Percentiles rank a stretch among this genome's conserved stretches.
These are phyloP conservation scores for Ispidina lecontei DNA, from an alignment of 2,797 vertebrate species.

Conservation along the genomic window DNA sequence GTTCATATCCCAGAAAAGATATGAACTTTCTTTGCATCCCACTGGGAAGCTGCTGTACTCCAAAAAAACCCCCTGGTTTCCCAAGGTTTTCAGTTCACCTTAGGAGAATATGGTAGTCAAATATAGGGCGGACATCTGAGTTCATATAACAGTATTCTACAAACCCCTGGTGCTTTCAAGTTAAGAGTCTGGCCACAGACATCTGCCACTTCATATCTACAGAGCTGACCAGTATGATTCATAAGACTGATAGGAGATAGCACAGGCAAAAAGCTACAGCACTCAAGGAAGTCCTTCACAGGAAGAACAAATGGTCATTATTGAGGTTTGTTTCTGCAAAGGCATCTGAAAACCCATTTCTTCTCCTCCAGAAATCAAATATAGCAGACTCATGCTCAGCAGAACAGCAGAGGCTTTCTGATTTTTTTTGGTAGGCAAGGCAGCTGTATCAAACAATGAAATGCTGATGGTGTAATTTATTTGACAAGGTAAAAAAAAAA, in stretches of 20 bases:
- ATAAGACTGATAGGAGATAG: not conserved
- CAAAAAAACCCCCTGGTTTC: not conserved
- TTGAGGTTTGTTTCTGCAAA: not conserved
- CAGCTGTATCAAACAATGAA: not conserved
- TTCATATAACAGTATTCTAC: not conserved
- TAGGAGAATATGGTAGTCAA: not conserved
- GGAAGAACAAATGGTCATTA: not conserved
- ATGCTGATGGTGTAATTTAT: not conserved
- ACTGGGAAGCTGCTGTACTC: not conserved
- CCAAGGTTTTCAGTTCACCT: not conserved
- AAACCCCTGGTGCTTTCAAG: not conserved
- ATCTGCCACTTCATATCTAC: not conserved
- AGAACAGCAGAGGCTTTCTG: not conserved
- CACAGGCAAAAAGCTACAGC: not conserved
- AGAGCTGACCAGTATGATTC: not conserved
- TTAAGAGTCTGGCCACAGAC: not conserved
- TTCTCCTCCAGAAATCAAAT: not conserved
- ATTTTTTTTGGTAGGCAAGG: not conserved
- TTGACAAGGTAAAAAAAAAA: not conserved
- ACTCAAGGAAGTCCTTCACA: fast-evolving
- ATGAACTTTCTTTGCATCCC: not conserved
- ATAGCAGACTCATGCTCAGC: not conserved
- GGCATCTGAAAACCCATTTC: not conserved
- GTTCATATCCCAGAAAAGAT: slow-evolving; percentile 27
- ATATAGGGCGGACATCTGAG: fast-evolving